Evolutionary conservation across 2,888 invertebrate genomes (phyloP).

Genomic region (Hermaeophaga mercurialis): DNA sequence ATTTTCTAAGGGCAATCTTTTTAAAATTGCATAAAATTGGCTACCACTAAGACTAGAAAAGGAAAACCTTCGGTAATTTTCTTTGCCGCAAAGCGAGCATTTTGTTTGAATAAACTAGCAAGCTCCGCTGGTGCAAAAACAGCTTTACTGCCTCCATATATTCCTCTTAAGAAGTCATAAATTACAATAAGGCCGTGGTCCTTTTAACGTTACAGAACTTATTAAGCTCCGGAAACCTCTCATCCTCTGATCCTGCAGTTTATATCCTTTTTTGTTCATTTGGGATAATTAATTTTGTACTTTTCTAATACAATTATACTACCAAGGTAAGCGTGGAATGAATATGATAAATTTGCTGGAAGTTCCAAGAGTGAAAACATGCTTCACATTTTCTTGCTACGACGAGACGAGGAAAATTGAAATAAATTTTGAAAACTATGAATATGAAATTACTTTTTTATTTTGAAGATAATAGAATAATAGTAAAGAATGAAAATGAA

Average conservation of each 20-base stretch:
- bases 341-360: no score
- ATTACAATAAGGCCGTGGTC: conserved; percentile 37
- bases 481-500: no score
- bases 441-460: no score
- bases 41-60: not conserved
- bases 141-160: conserved; percentile 39
- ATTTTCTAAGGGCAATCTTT: no score
- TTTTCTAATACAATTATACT: conserved; percentile 1
- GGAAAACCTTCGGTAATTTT: conserved; percentile 16
- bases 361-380: no score
- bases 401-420: no score
- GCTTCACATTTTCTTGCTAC: no score
- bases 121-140: conserved; percentile 33
- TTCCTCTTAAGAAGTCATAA: conserved; percentile 40
- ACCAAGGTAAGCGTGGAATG: no score
- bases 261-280: conserved; percentile 6
- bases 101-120: conserved; percentile 40
- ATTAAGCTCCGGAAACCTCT: conserved; percentile 27
- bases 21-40: not conserved
- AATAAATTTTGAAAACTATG: no score
- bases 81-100: conserved; percentile 28
- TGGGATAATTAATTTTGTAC: conserved; percentile 11
- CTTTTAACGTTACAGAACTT: conserved; percentile 35
- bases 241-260: conserved; percentile 9
- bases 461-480: no score